These are phyloP conservation scores for Cossypha caffra DNA, from an alignment of 2,797 vertebrate genomes.

Conservation along the genomic window DNA sequence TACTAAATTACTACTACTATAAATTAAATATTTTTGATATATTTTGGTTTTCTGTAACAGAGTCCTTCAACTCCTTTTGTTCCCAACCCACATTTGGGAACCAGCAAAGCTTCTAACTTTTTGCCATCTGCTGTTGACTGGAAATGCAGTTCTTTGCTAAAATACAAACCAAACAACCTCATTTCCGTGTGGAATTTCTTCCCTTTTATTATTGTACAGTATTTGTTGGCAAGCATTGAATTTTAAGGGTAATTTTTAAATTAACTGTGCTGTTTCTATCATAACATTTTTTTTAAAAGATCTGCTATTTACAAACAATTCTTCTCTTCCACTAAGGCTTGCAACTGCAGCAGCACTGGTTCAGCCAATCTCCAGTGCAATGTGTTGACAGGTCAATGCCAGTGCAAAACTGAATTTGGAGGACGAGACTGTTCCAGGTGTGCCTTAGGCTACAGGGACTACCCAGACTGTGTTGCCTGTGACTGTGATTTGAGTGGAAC, in stretches of 20 bases:
- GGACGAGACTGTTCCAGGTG: conserved; percentile 83
- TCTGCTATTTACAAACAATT: not conserved
- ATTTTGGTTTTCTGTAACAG: not conserved
- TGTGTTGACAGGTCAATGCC: conserved; percentile 81
- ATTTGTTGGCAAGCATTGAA: not conserved
- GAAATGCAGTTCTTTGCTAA: not conserved
- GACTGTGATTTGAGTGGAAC: conserved; percentile 87
- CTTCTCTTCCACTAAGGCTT: conserved; percentile 75
- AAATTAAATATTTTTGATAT: not conserved
- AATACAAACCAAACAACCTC: not conserved
- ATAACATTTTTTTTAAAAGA: not conserved
- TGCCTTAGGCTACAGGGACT: conserved; percentile 83
- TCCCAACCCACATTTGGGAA: not conserved
- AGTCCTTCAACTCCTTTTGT: not conserved
- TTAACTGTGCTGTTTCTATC: not conserved
- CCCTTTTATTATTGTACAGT: not conserved
- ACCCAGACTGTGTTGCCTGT: conserved; percentile 87
- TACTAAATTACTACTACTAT: not conserved
- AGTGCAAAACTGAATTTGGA: conserved; percentile 81
- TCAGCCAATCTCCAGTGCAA: conserved; percentile 82
- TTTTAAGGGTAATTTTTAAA: not conserved
- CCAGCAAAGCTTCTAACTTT: not conserved
- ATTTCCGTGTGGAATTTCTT: not conserved
- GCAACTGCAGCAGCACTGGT: conserved; percentile 83
- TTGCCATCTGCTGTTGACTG: not conserved